Percentiles rank a stretch among this genome's conserved stretches.
These are phyloP conservation scores for Acromyrmex heyeri DNA, from an alignment of 1,140 invertebrate genomes.

Conservation along the genomic window DNA sequence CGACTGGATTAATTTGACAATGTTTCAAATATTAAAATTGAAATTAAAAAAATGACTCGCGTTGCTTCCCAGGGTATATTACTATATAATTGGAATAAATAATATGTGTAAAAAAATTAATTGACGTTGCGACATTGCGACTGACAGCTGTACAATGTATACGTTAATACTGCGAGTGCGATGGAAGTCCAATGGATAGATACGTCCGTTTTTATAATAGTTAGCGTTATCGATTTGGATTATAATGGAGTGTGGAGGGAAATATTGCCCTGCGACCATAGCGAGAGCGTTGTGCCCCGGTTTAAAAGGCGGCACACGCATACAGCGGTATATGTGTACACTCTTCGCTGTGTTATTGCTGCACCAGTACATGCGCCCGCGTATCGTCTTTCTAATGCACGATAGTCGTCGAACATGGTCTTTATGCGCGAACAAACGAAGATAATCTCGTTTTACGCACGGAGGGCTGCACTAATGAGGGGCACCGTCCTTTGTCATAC, in stretches of 20 bases:
- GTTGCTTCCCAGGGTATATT: too few relatives aligned
- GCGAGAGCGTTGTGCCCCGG: slow-evolving; percentile 15
- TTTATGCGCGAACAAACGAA: slow-evolving; percentile 73
- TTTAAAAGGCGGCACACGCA: slow-evolving; percentile 16
- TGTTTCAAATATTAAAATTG: background rate
- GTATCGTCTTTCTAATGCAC: slow-evolving; percentile 71
- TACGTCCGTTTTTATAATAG: slow-evolving; percentile 67
- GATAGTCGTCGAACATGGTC: slow-evolving; percentile 59
- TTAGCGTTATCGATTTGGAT: slow-evolving; percentile 71
- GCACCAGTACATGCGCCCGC: slow-evolving; percentile 17
- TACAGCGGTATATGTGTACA: background rate
- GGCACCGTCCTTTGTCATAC: slow-evolving; percentile 60
- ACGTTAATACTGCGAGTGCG: slow-evolving; percentile 63
- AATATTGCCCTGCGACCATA: slow-evolving; percentile 47
- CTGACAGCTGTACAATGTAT: slow-evolving; percentile 47
- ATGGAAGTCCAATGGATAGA: slow-evolving; percentile 45
- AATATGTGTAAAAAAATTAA: slow-evolving; percentile 20
- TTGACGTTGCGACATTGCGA: slow-evolving; percentile 34
- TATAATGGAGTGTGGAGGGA: slow-evolving; percentile 64
- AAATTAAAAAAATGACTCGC: background rate
- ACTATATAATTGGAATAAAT: slow-evolving; percentile 4
- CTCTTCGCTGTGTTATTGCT: slow-evolving; percentile 47
- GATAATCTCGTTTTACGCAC: slow-evolving; percentile 77
- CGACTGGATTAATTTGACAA: background rate
- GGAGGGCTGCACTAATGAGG: slow-evolving; percentile 72